Percentiles rank a stretch among this genome's conserved stretches.
Conservation (phyloP, 2,888 invertebrate genomes). For the Hirudinaria manillensis region DNA sequence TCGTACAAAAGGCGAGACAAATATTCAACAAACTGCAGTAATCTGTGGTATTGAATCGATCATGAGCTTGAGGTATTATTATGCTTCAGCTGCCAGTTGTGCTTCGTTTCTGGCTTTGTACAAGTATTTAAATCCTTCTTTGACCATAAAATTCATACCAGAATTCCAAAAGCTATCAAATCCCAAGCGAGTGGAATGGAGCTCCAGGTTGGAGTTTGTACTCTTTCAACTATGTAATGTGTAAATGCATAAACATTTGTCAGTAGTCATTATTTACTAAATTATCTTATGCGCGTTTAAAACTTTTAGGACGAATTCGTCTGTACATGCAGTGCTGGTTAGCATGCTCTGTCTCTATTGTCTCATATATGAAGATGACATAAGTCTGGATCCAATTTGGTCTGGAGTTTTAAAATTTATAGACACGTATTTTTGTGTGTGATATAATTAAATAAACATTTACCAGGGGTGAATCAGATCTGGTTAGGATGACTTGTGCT, state of each 20-base stretch:
- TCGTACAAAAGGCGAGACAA: too few species aligned
- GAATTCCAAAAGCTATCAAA: slow-evolving; percentile 42
- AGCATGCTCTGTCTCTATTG: slow-evolving; percentile 49
- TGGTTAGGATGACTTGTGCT: slow-evolving; percentile 48
- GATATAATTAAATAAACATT: neutral
- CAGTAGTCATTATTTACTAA: neutral
- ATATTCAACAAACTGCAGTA: too few species aligned
- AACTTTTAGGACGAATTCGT: slow-evolving; percentile 47
- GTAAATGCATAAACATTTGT: neutral
- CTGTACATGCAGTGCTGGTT: slow-evolving; percentile 47
- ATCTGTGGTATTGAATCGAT: neutral
- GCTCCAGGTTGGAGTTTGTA: slow-evolving; percentile 41
- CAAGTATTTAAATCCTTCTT: slow-evolving; percentile 45
- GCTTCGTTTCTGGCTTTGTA: slow-evolving; percentile 44
- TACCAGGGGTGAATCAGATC: slow-evolving; percentile 46
- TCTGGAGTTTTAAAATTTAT: slow-evolving; percentile 37
- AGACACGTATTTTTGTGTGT: neutral
- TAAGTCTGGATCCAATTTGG: slow-evolving; percentile 43
- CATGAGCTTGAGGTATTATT: slow-evolving; percentile 22
- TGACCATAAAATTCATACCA: slow-evolving; percentile 43
- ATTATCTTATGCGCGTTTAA: neutral
- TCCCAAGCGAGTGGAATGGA: slow-evolving; percentile 46
- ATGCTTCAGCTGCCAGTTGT: slow-evolving; percentile 39
- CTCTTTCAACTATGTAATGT: neutral
- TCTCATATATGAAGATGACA: slow-evolving; percentile 45